These are phyloP conservation scores for Liodrosophila aerea DNA, from an alignment of 2,888 invertebrate species.

Conservation along the genomic window DNA sequence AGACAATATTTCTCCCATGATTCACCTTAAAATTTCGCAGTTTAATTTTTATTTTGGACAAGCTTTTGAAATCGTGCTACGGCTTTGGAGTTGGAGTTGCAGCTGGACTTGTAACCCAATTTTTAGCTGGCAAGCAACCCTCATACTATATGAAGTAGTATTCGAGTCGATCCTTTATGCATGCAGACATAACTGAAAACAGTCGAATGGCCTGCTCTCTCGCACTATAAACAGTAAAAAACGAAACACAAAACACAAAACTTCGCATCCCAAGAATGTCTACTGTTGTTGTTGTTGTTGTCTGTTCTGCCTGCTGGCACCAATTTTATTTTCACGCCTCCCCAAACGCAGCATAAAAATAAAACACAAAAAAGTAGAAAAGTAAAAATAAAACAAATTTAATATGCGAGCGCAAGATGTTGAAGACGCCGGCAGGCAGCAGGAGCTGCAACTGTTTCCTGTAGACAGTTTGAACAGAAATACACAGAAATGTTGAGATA, in stretches of 20 bases:
- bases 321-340: conserved; percentile 52
- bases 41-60: conserved; percentile 1
- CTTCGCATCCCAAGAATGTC: conserved; percentile 35
- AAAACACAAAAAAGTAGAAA: conserved; percentile 12
- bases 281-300: too few species aligned
- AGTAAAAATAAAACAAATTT: conserved; percentile 65
- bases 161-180: too few species aligned
- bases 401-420: conserved; percentile 74
- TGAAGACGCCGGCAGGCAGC: conserved; percentile 40
- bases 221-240: too few species aligned
- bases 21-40: conserved; percentile 21
- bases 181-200: conserved; percentile 35
- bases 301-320: too few species aligned
- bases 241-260: too few species aligned
- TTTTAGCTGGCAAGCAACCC: conserved; percentile 4
- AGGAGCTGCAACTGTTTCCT: conserved; percentile 32
- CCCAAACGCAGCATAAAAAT: conserved; percentile 44
- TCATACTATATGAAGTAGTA: not conserved
- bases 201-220: conserved; percentile 44
- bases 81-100: conserved; percentile 15
- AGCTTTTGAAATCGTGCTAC: not conserved
- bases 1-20: too few species aligned
- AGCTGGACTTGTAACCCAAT: conserved; percentile 36
- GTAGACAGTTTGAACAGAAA: conserved; percentile 12
- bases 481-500: conserved; percentile 65